Evolutionary conservation across 23 tunicate genomes (phyloP), one percentile per base, ranked within the genome.

Genomic region (Phallusia fumigata): DNA sequence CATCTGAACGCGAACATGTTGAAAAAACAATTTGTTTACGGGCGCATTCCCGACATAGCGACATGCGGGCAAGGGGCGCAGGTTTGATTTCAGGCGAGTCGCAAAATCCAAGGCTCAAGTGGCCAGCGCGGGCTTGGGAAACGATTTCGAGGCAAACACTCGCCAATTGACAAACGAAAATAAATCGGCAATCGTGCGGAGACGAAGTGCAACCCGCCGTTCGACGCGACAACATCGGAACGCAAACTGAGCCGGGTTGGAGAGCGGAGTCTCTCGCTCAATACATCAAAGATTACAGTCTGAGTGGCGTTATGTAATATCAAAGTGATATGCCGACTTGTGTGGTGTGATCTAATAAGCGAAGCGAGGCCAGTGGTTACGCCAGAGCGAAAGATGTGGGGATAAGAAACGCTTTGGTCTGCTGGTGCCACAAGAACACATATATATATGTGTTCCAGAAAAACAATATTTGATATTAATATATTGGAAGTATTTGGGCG

Each of bases 61-160:
- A 58, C 28, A 22, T 11, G 69, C 28, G 10, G 28, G 69, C 69
- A 1, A 1, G 16, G 69, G 28, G 1, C 13, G 15, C 15, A 58
- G 8, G 8, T 58, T 40, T 3, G 47, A 10, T 10, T 5, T 3
- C 10, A 3, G 8, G 47, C 47, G 47, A n/a, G n/a, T n/a, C n/a
- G n/a, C n/a, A 24, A 58, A n/a, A 24, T 13, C 28, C 11, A 21
- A 24, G 69, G 26, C 69, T 58, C 28, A 24, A 58, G 69, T 58
- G 69, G 69, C 69, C 69, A 22, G 47, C 8, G 47, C 69, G 69
- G 28, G 26, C 69, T 21, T 58, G 69, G 69, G 69, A 58, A 58
- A 58, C 69, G 28, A 58, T 58, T 58, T 58, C 11, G 28, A 58
- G 13, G 28, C 69, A 58, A 58, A 58, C 69, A 58, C 69, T 58